Evolutionary conservation across 2,797 vertebrate genomes (phyloP).

Genomic region (Galago senegalensis): DNA sequence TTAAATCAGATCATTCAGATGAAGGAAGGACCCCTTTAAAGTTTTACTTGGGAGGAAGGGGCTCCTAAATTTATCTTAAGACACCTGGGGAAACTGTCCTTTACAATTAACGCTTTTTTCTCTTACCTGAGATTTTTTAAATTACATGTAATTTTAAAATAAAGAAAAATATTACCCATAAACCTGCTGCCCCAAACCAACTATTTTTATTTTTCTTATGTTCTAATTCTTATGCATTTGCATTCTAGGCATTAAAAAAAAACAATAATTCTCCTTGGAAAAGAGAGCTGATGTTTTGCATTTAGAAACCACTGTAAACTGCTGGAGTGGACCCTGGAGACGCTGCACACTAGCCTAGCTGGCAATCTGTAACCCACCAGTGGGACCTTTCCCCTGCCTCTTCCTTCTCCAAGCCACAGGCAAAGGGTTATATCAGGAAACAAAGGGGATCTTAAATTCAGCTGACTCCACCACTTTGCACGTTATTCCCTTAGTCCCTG

Average conservation of each 20-base stretch:
- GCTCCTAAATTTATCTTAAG: not conserved
- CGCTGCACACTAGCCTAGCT: not conserved
- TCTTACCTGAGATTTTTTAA: not conserved
- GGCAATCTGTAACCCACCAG: not conserved
- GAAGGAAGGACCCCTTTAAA: not conserved
- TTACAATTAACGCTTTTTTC: not conserved
- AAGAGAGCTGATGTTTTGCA: not conserved
- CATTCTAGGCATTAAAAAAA: not conserved
- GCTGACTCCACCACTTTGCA: conserved; percentile 68
- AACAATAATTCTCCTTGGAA: not conserved
- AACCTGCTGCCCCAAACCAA: not conserved
- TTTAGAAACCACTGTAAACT: not conserved
- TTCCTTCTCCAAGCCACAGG: conserved; percentile 35
- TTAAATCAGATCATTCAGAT: not conserved
- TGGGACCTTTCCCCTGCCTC: conserved; percentile 58
- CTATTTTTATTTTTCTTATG: not conserved
- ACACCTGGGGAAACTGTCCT: not conserved
- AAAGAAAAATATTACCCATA: conserved; percentile 10
- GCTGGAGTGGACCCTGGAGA: fast-evolving
- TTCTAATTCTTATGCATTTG: not conserved
- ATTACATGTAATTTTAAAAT: not conserved
- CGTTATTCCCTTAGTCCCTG: not conserved
- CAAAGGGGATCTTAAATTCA: conserved; percentile 45
- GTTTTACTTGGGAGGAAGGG: not conserved
- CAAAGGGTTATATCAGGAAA: conserved; percentile 63